phyloP scores from a whole-genome alignment of 2,888 invertebrate species.

The Drosophila falleni region DNA sequence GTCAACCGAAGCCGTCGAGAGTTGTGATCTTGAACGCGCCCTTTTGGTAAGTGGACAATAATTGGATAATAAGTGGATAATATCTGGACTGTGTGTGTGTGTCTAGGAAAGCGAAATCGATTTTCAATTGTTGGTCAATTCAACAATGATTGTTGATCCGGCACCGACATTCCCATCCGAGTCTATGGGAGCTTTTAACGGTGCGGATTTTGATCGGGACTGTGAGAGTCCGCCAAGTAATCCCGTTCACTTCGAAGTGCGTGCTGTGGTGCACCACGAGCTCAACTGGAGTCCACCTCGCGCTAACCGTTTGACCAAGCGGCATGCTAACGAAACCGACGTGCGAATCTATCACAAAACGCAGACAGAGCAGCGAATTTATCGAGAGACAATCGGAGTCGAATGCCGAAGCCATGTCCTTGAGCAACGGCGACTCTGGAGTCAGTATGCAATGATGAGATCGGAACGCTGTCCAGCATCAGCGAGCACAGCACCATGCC shows the following conservation, averaged over 20 bases:
- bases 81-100: not conserved
- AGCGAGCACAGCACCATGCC: conserved; percentile 18
- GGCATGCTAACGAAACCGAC: not conserved
- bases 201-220: conserved; percentile 2
- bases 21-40: conserved; percentile 51
- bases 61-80: not conserved
- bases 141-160: conserved; percentile 70
- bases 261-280: conserved; percentile 76
- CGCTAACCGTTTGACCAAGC: conserved; percentile 6
- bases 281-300: conserved; percentile 72
- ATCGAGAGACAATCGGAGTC: not conserved
- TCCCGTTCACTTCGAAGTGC: conserved; percentile 56
- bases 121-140: conserved; percentile 58
- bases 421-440: conserved; percentile 49
- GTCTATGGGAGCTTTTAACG: not conserved
- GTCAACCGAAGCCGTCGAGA: conserved; percentile 21
- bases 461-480: conserved; percentile 41
- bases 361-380: not conserved
- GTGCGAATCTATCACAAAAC: not conserved
- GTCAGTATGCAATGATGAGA: conserved; percentile 47
- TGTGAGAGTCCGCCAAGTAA: conserved; percentile 57
- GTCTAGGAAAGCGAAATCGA: conserved; percentile 74
- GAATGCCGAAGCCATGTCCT: conserved; percentile 36
- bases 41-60: conserved; percentile 55
- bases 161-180: not conserved